Evolutionary conservation across 2,888 invertebrate species (phyloP).

Genomic region (Chrysolina haemoptera): DNA sequence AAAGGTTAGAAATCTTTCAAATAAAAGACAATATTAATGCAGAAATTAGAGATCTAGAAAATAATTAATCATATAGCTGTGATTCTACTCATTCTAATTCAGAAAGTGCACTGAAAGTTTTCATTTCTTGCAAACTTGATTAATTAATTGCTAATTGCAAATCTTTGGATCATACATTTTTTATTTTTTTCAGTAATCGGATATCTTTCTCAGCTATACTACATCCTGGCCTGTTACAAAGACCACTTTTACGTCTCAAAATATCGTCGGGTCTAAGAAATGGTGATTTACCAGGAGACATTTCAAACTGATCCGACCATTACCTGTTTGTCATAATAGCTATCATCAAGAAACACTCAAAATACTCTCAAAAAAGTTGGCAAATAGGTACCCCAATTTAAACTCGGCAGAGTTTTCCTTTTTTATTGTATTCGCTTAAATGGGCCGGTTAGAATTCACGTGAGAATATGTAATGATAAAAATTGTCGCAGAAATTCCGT

Average conservation of each 20-base stretch:
- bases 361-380: constrained; percentile 40
- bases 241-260: constrained; percentile 25
- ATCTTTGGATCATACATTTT: too few relatives aligned
- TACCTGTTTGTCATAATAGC: constrained; percentile 52
- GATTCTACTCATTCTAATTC: too few relatives aligned
- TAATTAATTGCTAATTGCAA: too few relatives aligned
- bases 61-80: too few relatives aligned
- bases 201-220: not conserved
- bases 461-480: constrained; percentile 27
- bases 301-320: constrained; percentile 32
- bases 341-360: constrained; percentile 48
- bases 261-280: constrained; percentile 32
- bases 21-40: too few relatives aligned
- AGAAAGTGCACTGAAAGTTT: too few relatives aligned
- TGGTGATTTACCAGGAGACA: constrained; percentile 44
- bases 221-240: constrained; percentile 30
- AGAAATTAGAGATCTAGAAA: too few relatives aligned
- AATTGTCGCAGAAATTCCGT: constrained; percentile 21
- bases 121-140: too few relatives aligned
- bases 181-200: too few relatives aligned
- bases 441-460: constrained; percentile 23
- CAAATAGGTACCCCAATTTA: constrained; percentile 44
- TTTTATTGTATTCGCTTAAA: constrained; percentile 10
- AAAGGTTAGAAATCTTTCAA: too few relatives aligned
- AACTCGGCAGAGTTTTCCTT: constrained; percentile 7